phyloP scores from a whole-genome alignment of 2,888 invertebrate species.

The Megalurothrips usitatus region DNA sequence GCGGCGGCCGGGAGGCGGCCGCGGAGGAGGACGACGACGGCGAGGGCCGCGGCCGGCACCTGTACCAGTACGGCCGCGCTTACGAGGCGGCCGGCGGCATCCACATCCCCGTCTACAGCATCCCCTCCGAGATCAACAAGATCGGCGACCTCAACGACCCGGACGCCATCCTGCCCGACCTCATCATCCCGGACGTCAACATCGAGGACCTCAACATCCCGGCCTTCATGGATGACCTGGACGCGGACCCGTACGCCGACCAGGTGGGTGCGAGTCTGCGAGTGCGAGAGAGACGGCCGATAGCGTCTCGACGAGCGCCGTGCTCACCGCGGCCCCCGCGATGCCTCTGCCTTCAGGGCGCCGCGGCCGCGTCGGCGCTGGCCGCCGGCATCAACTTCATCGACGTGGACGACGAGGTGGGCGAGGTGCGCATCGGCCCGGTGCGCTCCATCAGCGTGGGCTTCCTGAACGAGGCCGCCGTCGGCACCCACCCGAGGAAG shows the following conservation, averaged over 20 bases:
- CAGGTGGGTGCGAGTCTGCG: neutral
- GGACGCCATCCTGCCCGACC: slow-evolving; percentile 16
- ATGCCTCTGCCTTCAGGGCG: neutral
- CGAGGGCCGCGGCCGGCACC: slow-evolving; percentile 27
- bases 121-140: slow-evolving; percentile 18
- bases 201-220: slow-evolving; percentile 24
- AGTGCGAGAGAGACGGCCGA: no score
- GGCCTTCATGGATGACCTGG: slow-evolving; percentile 9
- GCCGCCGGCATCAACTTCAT: slow-evolving; percentile 14
- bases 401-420: slow-evolving; percentile 18
- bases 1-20: slow-evolving; percentile 32
- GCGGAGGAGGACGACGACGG: slow-evolving; percentile 35
- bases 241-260: neutral
- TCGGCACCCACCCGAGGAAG: neutral
- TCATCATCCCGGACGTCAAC: slow-evolving; percentile 22
- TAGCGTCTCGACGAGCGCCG: no score
- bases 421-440: slow-evolving; percentile 3
- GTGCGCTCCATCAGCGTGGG: slow-evolving; percentile 15
- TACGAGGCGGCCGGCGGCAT: neutral
- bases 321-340: no score
- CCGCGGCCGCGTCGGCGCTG: neutral
- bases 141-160: slow-evolving; percentile 3
- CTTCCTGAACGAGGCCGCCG: slow-evolving; percentile 14
- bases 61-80: neutral
- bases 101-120: slow-evolving; percentile 9